Conservation (phyloP, 2,113 vertebrate genomes). For the Apteryx mantelli region DNA sequence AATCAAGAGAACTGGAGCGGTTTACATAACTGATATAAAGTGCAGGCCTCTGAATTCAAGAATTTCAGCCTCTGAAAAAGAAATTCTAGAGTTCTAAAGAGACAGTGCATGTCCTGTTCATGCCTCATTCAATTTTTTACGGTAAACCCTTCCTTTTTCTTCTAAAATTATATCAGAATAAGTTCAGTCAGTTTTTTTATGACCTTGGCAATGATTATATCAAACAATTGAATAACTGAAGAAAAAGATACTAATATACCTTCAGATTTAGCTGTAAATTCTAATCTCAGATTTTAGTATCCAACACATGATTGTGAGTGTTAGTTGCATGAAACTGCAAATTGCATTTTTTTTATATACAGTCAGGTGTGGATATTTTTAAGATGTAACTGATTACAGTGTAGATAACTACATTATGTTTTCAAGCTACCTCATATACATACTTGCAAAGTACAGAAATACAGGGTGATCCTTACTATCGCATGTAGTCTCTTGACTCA, state of each 20-base stretch:
- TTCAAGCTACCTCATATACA: neutral
- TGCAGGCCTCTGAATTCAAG: neutral
- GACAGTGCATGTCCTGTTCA: neutral
- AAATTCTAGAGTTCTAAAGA: neutral
- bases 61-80: neutral
- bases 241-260: neutral
- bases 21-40: neutral
- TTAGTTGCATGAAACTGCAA: neutral
- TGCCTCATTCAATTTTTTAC: neutral
- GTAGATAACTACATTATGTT: neutral
- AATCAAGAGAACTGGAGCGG: neutral
- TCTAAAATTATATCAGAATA: neutral
- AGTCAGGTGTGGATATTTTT: neutral
- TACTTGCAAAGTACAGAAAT: neutral
- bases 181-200: neutral
- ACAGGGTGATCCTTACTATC: neutral
- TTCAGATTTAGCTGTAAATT: neutral
- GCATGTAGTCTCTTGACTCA: neutral
- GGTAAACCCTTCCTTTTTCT: neutral
- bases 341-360: neutral
- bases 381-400: neutral
- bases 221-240: neutral
- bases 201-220: neutral
- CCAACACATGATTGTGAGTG: neutral
- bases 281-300: neutral